phyloP scores from a whole-genome alignment of 2,113 vertebrate genomes.

The Lutjanus erythropterus region DNA sequence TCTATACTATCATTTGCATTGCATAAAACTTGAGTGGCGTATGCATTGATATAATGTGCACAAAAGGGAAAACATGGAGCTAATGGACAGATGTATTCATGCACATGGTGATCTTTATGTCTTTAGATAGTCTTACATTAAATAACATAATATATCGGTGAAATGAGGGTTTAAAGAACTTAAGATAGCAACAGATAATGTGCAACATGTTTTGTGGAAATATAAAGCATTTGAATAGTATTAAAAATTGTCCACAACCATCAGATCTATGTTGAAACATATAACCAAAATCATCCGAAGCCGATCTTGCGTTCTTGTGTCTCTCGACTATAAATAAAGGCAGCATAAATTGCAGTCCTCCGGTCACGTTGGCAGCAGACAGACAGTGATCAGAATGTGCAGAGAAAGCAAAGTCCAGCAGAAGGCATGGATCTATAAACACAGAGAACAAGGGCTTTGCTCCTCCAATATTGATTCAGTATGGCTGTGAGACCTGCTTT shows the following conservation, averaged over 20 bases:
- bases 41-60: background rate
- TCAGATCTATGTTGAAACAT: background rate
- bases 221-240: conserved; percentile 1
- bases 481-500: conserved; percentile 75
- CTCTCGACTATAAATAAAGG: conserved; percentile 43
- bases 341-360: conserved; percentile 54
- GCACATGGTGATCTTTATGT: background rate
- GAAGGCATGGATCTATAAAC: conserved; percentile 77
- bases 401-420: conserved; percentile 75
- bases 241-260: background rate
- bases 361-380: conserved; percentile 73
- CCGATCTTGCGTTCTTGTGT: conserved; percentile 1
- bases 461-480: conserved; percentile 81
- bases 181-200: background rate
- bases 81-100: background rate
- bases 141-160: background rate
- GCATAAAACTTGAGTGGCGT: background rate
- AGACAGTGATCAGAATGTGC: conserved; percentile 77
- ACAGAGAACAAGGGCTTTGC: conserved; percentile 75
- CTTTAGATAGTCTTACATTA: background rate
- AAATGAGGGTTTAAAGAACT: background rate
- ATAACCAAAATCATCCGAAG: conserved; percentile 1
- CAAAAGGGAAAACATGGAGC: background rate
- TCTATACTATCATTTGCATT: background rate
- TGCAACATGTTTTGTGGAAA: background rate